Base-by-base conservation (phyloP, 2,797 vertebrate genomes). In the Diceros bicornis region DNA sequence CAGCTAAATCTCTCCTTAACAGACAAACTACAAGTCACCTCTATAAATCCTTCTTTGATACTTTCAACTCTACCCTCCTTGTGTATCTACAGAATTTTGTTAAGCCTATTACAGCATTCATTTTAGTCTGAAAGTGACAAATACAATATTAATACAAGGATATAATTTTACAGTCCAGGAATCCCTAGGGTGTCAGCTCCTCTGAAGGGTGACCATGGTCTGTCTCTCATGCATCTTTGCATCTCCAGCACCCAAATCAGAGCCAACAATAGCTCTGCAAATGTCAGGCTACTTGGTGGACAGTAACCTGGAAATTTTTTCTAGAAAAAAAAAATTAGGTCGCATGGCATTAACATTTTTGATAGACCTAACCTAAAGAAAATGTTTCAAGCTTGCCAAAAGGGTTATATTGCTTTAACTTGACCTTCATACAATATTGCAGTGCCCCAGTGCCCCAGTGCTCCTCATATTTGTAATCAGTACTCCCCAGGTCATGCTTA, bases 81-180 rank as follows among this genome's bases (percentile, higher is more conserved):
- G 23, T 47, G 37, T 25, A 20, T 47, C 66, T 85, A 14, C 14
- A 78, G 21, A 69, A 59, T 59, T 64, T 41, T 72, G 20, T 57
- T 66, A 66, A 85, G 18, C 34, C 11, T 57, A 44, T 20, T 41
- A 52, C 0, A 23, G 1, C 41, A 50, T 66, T 55, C 32, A 82
- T 84, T 86, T 94, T 77, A 62, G 32, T 62, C 11, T 64, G 59
- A 95, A 93, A 82, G 34, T 71, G 50, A 85, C 41, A 83, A 78
- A 34, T 50, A 83, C 32, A n/a, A 25, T 55, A 88, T 77, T 72
- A 95, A 81, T 71, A 50, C 8, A 90, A 90, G 8, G 2, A 69
- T 14, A 32, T 37, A 23, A 77, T 57, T 77, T 85, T 64, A 32
- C 7, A 82, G 52, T 21, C 37, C 59, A 64, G n/a, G 79, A 69